Percentiles rank a stretch among this genome's conserved stretches.
These are phyloP conservation scores for Electrona antarctica DNA, from an alignment of 2,113 vertebrate species.

Conservation along the genomic window DNA sequence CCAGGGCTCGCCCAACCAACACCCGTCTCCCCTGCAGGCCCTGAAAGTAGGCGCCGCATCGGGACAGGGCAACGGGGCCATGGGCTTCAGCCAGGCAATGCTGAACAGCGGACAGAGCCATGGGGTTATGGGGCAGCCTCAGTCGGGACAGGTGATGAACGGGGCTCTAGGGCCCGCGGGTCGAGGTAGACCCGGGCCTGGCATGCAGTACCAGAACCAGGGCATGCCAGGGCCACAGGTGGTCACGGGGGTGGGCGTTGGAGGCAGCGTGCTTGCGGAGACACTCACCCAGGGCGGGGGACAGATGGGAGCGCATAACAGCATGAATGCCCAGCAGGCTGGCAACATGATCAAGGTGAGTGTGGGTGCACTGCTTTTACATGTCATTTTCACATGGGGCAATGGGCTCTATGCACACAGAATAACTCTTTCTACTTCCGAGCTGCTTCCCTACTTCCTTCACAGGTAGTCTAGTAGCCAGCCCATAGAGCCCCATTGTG, in stretches of 20 bases:
- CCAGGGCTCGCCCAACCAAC: slow-evolving; percentile 83
- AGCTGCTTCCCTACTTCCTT: too few species aligned
- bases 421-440: too few species aligned
- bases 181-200: slow-evolving; percentile 85
- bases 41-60: slow-evolving; percentile 86
- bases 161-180: slow-evolving; percentile 88
- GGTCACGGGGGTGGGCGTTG: slow-evolving; percentile 79
- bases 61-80: slow-evolving; percentile 84
- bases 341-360: slow-evolving; percentile 95
- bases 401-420: too few species aligned
- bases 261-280: slow-evolving; percentile 90
- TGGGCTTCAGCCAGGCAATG: slow-evolving; percentile 90
- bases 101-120: slow-evolving; percentile 91
- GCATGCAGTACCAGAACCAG: slow-evolving; percentile 89
- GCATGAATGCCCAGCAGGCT: slow-evolving; percentile 87
- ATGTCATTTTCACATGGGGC: too few species aligned
- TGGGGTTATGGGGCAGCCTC: slow-evolving; percentile 85
- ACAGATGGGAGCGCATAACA: slow-evolving; percentile 85
- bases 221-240: slow-evolving; percentile 88
- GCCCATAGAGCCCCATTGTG: too few species aligned
- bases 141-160: slow-evolving; percentile 92
- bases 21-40: slow-evolving; percentile 84
- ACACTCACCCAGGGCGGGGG: slow-evolving; percentile 90
- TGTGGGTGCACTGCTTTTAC: slow-evolving; percentile 1
- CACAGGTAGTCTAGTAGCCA: too few species aligned